Base-by-base conservation (phyloP, 1,140 invertebrate genomes). In the Macrosteles quadrilineatus region DNA sequence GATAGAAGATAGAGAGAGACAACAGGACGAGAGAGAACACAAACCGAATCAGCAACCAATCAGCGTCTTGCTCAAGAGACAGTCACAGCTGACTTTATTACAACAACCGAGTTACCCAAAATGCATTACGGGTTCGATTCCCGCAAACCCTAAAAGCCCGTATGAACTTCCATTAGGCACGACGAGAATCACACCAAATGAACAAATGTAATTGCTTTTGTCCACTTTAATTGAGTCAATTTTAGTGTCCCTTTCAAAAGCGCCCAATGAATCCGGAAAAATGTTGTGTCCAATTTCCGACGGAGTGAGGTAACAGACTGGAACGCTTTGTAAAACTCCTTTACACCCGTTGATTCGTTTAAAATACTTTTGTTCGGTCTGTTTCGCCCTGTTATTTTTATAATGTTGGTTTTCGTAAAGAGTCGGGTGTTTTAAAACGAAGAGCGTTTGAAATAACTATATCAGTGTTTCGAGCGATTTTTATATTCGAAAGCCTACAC, bases 171-270 rank as follows among this genome's bases (percentile, higher is more conserved):
- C 55, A 59, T 59, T 59, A 59, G n/a, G 55, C 55, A 4, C 3
- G 47, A 19, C 27, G 55, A 30, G 27, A 30, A 59, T 27, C 55
- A 30, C 55, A 30, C 27, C 55, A 30, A 59, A 25, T 59, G 55
- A 59, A 27, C 25, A 25, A 6, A 29, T 59, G 21, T 59, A 59
- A 59, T 59, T 59, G 55, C 55, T 59, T 59, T 59, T 59, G 55
- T 59, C 55, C 55, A 59, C 55, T 59, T 59, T 59, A 59, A 59
- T 59, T 59, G 55, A 59, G 55, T 59, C 55, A 59, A 59, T 59
- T 59, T 59, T 14, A 59, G 55, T 59, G 55, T 59, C 23, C 55
- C 55, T 59, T 59, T 59, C 55, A 59, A 59, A 59, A 59, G 55
- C 55, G 55, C 25, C 21, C 55, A 59, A 59, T 59, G 55, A 59